These are phyloP conservation scores for Lasioglossum baleicum DNA, from an alignment of 1,140 invertebrate genomes.

Conservation along the genomic window DNA sequence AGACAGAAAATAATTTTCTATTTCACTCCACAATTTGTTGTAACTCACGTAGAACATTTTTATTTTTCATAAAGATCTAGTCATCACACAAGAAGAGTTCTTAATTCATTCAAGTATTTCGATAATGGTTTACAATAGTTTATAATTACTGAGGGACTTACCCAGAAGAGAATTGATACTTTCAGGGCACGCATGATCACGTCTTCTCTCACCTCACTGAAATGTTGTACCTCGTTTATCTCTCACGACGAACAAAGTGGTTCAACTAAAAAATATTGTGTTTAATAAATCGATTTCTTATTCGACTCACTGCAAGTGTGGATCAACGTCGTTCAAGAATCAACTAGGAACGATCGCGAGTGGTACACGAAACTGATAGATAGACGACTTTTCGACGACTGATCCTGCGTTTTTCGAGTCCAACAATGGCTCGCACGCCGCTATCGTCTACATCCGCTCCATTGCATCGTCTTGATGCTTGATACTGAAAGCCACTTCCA, in stretches of 20 bases:
- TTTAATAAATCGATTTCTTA: too few species aligned
- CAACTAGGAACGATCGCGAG: background rate
- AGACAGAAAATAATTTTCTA: too few species aligned
- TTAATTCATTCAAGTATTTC: too few species aligned
- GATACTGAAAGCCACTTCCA: slow-evolving; percentile 5
- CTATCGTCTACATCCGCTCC: slow-evolving; percentile 23
- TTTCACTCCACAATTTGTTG: too few species aligned
- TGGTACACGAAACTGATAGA: background rate
- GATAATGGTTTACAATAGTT: too few species aligned
- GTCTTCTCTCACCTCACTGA: background rate
- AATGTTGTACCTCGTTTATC: background rate
- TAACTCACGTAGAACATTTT: too few species aligned
- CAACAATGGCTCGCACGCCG: background rate
- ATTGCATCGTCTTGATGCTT: background rate
- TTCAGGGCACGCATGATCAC: background rate
- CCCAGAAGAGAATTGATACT: background rate
- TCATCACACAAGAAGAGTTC: too few species aligned
- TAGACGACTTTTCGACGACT: background rate
- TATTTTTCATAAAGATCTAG: too few species aligned
- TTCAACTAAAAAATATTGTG: too few species aligned
- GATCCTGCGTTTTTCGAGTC: slow-evolving; percentile 15
- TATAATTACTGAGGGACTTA: background rate
- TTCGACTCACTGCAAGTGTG: background rate
- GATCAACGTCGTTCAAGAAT: background rate
- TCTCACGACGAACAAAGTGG: background rate